Percentiles rank a stretch among this genome's conserved stretches.
Evolutionary conservation across 35 echinoderm and acorn worm genomes (phyloP).

Genomic region (Acanthaster planci): DNA sequence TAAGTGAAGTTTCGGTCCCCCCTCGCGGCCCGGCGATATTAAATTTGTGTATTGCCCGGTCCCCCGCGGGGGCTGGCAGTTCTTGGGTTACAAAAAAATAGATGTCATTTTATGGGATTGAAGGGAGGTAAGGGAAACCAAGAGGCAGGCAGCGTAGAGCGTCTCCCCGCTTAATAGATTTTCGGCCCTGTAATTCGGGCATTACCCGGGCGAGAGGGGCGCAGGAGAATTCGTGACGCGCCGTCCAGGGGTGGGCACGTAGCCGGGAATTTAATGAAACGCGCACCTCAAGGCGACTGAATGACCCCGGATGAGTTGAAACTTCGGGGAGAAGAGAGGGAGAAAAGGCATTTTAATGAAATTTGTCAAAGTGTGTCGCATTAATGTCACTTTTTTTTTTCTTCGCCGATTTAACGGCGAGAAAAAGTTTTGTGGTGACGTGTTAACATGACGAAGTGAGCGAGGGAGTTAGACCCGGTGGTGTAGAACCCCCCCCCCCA

Average conservation of each 20-base stretch:
- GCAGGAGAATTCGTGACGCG: slow-evolving; percentile 14
- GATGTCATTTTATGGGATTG: neutral
- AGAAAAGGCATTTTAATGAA: slow-evolving; percentile 18
- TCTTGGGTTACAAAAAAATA: slow-evolving; percentile 23
- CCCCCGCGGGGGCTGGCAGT: slow-evolving; percentile 1
- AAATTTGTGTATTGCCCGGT: slow-evolving; percentile 14
- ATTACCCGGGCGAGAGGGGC: neutral
- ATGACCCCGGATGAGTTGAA: neutral
- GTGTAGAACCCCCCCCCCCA: too few species aligned
- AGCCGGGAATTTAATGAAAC: neutral
- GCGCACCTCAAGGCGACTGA: neutral
- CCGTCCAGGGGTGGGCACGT: neutral
- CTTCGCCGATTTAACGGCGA: neutral
- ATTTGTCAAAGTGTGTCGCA: neutral
- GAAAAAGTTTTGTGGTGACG: too few species aligned
- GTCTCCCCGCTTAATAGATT: slow-evolving; percentile 28
- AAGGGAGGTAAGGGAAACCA: neutral
- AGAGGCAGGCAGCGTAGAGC: neutral
- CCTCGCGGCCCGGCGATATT: slow-evolving; percentile 23
- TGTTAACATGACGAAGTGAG: too few species aligned
- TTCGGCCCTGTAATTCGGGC: neutral
- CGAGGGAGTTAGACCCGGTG: too few species aligned
- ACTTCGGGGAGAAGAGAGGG: neutral
- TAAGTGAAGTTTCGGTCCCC: slow-evolving; percentile 23
- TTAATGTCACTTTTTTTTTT: slow-evolving; percentile 1